Percentiles rank a stretch among this genome's conserved stretches.
phyloP scores from a whole-genome alignment of 2,797 vertebrate species.

The Bryconaethiops microstoma region DNA sequence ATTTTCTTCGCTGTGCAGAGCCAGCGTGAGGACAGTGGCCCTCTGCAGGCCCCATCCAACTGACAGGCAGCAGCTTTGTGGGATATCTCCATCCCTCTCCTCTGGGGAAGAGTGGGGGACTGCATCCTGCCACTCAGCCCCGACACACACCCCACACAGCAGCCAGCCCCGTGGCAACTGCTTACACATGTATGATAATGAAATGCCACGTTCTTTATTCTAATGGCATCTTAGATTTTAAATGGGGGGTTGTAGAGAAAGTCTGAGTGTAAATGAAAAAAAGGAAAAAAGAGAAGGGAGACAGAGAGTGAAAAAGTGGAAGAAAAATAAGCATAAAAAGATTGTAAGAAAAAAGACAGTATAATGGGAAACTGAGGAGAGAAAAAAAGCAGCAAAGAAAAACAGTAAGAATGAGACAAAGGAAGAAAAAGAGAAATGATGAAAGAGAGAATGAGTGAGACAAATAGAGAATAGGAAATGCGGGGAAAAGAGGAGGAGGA shows the following conservation, averaged over 20 bases:
- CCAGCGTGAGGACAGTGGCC: constrained; percentile 70
- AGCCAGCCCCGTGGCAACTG: constrained; percentile 59
- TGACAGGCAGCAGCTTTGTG: constrained; percentile 77
- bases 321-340: not conserved
- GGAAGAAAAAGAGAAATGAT: no score
- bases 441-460: not conserved
- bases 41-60: constrained; percentile 69
- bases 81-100: constrained; percentile 73
- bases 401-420: not conserved
- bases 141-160: constrained; percentile 56
- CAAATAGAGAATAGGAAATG: not conserved
- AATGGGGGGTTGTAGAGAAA: constrained; percentile 50
- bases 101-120: constrained; percentile 63
- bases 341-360: not conserved
- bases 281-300: no score
- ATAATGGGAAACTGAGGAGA: not conserved
- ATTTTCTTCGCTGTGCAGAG: constrained; percentile 77
- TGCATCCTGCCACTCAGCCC: constrained; percentile 48
- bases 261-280: not conserved
- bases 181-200: constrained; percentile 71
- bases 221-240: constrained; percentile 58
- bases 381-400: no score
- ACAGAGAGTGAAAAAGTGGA: not conserved
- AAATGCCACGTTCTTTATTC: constrained; percentile 69
- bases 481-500: not conserved